Evolutionary conservation across 2,888 invertebrate species (phyloP), one percentile per base, ranked within the genome.

Genomic region (Uropetala carovei): DNA sequence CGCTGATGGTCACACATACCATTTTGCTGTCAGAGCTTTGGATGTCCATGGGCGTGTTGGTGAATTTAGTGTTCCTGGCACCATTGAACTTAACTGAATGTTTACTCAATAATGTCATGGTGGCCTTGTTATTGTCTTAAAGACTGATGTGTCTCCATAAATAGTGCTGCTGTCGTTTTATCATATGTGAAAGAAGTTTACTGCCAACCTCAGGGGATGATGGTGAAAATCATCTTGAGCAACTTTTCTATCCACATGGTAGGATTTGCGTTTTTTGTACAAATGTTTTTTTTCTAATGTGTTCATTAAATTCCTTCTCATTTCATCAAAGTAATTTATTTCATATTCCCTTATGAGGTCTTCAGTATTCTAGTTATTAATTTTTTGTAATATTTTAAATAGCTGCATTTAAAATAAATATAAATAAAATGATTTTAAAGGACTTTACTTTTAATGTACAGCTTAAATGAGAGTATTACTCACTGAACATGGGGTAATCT

Each of bases 1-100:
- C 95, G 97, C 98, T 94, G 97, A 98, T 94, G 99, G 98, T 68
- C 97, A 98, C 94, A 98, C 98, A 94, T 99, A 99, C 95, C 98
- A 98, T 94, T 99, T 99, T 95, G 98, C 99, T 1, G 99, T 99
- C 0, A 96, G 99, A 94, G 98, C 98, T 0, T 97, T 99, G 0
- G 99, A 99, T 94, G 95, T 97, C 59, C 97, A 97, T 95, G 97
- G 97, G 93, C 96, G 99, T 93, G 96, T 97, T 92, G 99, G 99
- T 60, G 97, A 97, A 60, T 98, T 98, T 94, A 98, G 98, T 95
- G 96, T 96, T 94, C 98, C 98, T 85, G 97, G 97, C 94, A 97
- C 97, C 94, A 97, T 98, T 94, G 93, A 94, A 10, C 95, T 94
- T 10, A 82, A 91, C 89, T 86, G 60, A 75, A 83, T 89, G 16